A percentile compares a stretch with the other conserved stretches of the same genome.
Conservation (phyloP, 2,113 vertebrate species). For the Lophochroa leadbeateri region DNA sequence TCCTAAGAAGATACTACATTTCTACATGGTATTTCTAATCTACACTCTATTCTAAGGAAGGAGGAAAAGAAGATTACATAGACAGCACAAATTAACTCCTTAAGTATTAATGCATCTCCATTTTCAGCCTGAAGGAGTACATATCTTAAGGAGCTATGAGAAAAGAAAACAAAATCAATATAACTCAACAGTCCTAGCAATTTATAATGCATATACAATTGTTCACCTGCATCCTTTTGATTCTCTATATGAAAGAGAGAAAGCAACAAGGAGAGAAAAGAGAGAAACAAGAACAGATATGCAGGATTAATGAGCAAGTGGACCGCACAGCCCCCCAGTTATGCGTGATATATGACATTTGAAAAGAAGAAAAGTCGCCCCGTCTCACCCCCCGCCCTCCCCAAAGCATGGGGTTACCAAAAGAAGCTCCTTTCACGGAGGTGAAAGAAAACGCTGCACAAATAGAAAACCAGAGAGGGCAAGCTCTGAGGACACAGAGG, state of each 20-base stretch:
- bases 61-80: conserved; percentile 60
- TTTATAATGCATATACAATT: conserved; percentile 92
- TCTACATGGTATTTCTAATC: conserved; percentile 52
- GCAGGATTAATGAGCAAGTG: conserved; percentile 88
- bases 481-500: conserved; percentile 74
- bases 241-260: conserved; percentile 94
- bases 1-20: neutral
- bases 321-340: conserved; percentile 80
- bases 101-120: conserved; percentile 82
- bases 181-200: conserved; percentile 82
- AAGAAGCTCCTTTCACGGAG: conserved; percentile 77
- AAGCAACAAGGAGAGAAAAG: conserved; percentile 86
- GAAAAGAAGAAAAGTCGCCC: conserved; percentile 72
- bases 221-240: conserved; percentile 94
- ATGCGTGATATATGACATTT: conserved; percentile 79
- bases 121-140: conserved; percentile 77
- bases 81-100: conserved; percentile 90
- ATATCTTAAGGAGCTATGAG: conserved; percentile 81
- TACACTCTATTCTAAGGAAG: conserved; percentile 30
- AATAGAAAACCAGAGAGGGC: conserved; percentile 79
- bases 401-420: conserved; percentile 73
- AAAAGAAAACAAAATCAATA: conserved; percentile 77
- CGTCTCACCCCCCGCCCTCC: conserved; percentile 65
- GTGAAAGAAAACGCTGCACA: conserved; percentile 75
- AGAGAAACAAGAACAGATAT: conserved; percentile 91